A percentile compares a stretch with the other conserved stretches of the same genome.
Evolutionary conservation across 2,113 vertebrate genomes (phyloP).

Genomic region (Cynocephalus volans): DNA sequence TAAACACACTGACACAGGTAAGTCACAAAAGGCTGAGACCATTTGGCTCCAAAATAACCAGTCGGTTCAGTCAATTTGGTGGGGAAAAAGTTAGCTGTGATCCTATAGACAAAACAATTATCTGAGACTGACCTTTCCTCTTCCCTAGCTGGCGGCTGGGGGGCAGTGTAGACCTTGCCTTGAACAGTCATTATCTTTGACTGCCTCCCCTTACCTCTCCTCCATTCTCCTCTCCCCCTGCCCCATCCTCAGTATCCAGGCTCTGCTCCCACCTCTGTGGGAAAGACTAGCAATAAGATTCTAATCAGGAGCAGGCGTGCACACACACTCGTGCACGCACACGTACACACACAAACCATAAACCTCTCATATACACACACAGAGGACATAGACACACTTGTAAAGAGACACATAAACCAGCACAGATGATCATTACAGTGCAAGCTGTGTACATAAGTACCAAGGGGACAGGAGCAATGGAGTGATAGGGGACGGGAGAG

Average conservation of each 20-base stretch:
- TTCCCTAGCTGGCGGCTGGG: background rate
- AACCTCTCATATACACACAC: conserved; percentile 46
- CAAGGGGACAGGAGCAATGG: background rate
- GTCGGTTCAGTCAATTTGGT: background rate
- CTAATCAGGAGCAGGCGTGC: background rate
- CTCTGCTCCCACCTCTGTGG: background rate
- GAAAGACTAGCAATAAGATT: background rate
- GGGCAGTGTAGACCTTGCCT: conserved; percentile 25
- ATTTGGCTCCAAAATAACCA: conserved; percentile 15
- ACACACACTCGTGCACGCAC: background rate
- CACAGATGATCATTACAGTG: conserved; percentile 28
- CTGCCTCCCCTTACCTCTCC: background rate
- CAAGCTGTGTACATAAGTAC: conserved; percentile 27
- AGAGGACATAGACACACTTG: conserved; percentile 69
- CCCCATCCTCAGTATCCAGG: background rate
- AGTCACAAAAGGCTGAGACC: background rate
- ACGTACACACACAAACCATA: background rate
- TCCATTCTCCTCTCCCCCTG: no score
- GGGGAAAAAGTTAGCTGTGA: conserved; percentile 72
- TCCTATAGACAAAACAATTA: conserved; percentile 79
- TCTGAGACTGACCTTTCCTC: conserved; percentile 32
- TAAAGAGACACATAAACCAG: conserved; percentile 67
- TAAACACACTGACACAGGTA: background rate
- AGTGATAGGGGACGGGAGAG: background rate
- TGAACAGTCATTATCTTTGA: background rate